Percentiles rank a stretch among this genome's conserved stretches.
These are phyloP conservation scores for Gymnopithys bicolor DNA, from an alignment of 2,797 vertebrate genomes.

Conservation along the genomic window DNA sequence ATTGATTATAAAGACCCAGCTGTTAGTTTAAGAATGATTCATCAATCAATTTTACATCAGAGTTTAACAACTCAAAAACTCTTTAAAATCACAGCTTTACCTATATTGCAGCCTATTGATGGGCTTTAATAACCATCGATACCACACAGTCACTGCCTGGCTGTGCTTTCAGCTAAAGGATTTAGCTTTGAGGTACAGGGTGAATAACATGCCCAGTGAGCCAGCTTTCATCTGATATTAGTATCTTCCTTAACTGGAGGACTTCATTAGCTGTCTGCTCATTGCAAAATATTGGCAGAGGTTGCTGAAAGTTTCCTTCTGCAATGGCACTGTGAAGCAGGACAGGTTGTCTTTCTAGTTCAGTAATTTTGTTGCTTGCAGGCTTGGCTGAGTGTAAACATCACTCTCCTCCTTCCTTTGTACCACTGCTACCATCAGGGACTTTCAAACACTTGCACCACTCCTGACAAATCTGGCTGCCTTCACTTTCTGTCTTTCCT, in stretches of 20 bases:
- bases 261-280: not conserved
- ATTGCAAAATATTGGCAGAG: not conserved
- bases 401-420: not conserved
- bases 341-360: not conserved
- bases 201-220: not conserved
- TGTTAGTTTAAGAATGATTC: not conserved
- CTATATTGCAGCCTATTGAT: not conserved
- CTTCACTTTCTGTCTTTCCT: not conserved
- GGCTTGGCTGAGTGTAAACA: not conserved
- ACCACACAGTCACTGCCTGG: not conserved
- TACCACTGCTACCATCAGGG: not conserved
- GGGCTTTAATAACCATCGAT: not conserved
- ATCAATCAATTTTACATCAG: not conserved
- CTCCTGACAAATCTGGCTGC: not conserved
- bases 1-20: not conserved
- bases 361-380: not conserved
- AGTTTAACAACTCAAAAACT: not conserved
- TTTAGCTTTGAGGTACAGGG: not conserved
- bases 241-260: not conserved
- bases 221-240: not conserved
- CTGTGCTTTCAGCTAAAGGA: not conserved
- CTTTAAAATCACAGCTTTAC: not conserved
- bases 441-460: not conserved
- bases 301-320: not conserved
- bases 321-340: not conserved